Evolutionary conservation across 2,113 vertebrate genomes (phyloP).

Genomic region (Pachypanchax playfairii): DNA sequence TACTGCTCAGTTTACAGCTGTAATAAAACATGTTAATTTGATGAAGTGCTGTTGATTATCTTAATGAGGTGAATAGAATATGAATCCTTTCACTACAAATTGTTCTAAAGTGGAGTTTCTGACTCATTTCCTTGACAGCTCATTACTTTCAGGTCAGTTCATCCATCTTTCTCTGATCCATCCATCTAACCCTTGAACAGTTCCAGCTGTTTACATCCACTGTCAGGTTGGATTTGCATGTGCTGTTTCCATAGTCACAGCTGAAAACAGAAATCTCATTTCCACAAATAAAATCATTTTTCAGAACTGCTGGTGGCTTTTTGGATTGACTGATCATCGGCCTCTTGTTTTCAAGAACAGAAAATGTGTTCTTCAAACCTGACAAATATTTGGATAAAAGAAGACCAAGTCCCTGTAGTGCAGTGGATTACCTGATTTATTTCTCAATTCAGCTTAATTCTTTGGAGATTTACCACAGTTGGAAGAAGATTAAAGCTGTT

Average conservation of each 20-base stretch:
- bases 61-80: conserved; percentile 23
- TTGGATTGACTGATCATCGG: conserved; percentile 63
- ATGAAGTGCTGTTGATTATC: conserved; percentile 16
- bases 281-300: conserved; percentile 38
- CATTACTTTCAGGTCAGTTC: conserved; percentile 24
- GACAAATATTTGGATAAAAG: conserved; percentile 42
- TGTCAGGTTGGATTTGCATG: conserved; percentile 41
- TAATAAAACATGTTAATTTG: conserved; percentile 13
- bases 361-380: conserved; percentile 41
- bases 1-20: not conserved
- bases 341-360: conserved; percentile 32
- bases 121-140: conserved; percentile 16
- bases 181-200: conserved; percentile 5
- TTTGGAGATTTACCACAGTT: conserved; percentile 43
- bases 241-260: conserved; percentile 25
- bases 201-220: conserved; percentile 27
- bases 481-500: conserved; percentile 18
- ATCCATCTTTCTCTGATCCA: conserved; percentile 26
- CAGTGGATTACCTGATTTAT: conserved; percentile 49
- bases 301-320: conserved; percentile 34
- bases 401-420: conserved; percentile 42
- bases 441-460: conserved; percentile 45
- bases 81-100: conserved; percentile 11
- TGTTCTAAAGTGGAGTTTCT: conserved; percentile 13
- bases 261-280: conserved; percentile 36